These are phyloP conservation scores for Caenorhabditis becei DNA, from an alignment of 2,888 invertebrate genomes.

Conservation along the genomic window DNA sequence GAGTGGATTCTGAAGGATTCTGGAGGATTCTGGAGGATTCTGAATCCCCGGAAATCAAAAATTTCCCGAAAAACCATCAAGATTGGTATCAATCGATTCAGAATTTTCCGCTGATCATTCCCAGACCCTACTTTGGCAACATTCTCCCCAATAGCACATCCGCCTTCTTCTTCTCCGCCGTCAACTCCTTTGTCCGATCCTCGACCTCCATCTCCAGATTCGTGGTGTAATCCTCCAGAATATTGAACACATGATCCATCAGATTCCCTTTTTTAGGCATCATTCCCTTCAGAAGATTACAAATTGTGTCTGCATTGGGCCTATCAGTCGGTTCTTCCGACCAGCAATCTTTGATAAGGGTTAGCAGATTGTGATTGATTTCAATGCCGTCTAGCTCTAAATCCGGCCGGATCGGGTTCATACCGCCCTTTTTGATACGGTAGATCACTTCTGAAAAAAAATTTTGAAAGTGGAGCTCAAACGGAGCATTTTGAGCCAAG, in stretches of 20 bases:
- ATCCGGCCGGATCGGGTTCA: constrained; percentile 67
- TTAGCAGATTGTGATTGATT: constrained; percentile 66
- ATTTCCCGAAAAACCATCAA: background rate
- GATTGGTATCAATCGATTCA: too few relatives aligned
- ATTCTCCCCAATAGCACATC: constrained; percentile 77
- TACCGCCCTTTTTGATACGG: constrained; percentile 71
- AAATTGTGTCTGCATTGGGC: constrained; percentile 66
- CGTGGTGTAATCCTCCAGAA: constrained; percentile 78
- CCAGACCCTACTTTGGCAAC: constrained; percentile 71
- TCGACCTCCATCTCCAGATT: constrained; percentile 76
- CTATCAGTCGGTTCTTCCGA: constrained; percentile 71
- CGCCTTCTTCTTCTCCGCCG: constrained; percentile 78
- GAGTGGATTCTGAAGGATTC: too few relatives aligned
- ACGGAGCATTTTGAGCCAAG: too few relatives aligned
- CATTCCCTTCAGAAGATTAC: constrained; percentile 55
- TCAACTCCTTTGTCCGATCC: constrained; percentile 75
- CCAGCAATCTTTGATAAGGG: constrained; percentile 77
- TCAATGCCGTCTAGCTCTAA: constrained; percentile 69
- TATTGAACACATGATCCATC: constrained; percentile 80
- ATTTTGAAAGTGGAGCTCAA: background rate
- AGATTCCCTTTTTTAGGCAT: constrained; percentile 70
- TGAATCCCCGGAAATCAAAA: background rate
- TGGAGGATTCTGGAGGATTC: too few relatives aligned
- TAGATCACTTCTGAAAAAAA: constrained; percentile 73
- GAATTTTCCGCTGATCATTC: too few relatives aligned